A percentile compares a stretch with the other conserved stretches of the same genome.
phyloP scores from a whole-genome alignment of 1,140 invertebrate genomes.

The Whitmania pigra region DNA sequence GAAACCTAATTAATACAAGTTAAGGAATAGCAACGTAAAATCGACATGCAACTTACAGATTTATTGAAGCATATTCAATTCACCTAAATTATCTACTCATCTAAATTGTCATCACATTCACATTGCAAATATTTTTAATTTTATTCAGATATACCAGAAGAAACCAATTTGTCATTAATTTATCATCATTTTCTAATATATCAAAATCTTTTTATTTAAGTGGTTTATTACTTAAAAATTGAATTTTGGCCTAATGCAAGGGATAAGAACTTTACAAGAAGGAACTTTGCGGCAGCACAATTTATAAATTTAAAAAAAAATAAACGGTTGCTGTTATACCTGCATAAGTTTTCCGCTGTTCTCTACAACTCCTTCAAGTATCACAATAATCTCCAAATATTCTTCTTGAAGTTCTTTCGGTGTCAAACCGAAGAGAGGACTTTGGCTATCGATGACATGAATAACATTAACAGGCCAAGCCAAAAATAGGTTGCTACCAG shows the following conservation, averaged over 20 bases:
- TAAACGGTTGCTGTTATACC: slow-evolving; percentile 39
- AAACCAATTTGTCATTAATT: no score
- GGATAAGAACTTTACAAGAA: no score
- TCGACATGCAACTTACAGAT: no score
- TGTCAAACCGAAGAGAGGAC: slow-evolving; percentile 30
- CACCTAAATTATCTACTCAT: no score
- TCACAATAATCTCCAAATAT: slow-evolving; percentile 56
- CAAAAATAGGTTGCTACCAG: slow-evolving; percentile 51
- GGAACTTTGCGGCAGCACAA: no score
- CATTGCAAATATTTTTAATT: no score
- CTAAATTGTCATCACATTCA: no score
- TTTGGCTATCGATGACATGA: slow-evolving; percentile 30
- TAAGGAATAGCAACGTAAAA: no score
- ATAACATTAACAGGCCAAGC: slow-evolving; percentile 50
- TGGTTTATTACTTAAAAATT: neutral
- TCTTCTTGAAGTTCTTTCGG: slow-evolving; percentile 26
- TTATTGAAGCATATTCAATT: no score
- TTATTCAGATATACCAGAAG: no score
- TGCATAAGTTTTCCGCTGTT: slow-evolving; percentile 48
- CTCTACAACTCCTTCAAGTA: slow-evolving; percentile 61
- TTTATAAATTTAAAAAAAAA: no score
- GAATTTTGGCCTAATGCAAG: neutral
- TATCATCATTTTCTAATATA: neutral
- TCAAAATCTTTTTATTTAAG: neutral
- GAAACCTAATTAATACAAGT: no score